Base-by-base conservation (phyloP, 2,797 vertebrate genomes). In the Chaetophractus vellerosus region DNA sequence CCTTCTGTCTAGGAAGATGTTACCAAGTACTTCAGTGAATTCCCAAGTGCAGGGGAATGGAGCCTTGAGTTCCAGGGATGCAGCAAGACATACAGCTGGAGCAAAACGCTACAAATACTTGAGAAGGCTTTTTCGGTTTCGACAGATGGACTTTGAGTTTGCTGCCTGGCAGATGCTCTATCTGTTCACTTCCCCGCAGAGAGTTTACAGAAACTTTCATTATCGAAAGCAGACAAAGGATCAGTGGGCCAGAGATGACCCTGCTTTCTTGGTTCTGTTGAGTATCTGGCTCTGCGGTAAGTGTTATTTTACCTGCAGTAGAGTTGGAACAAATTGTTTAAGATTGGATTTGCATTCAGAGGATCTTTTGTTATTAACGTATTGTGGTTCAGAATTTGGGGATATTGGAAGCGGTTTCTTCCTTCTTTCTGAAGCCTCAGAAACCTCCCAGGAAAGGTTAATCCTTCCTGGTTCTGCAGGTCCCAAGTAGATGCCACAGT, bases 181-280 rank as follows among this genome's bases (percentile, higher is more conserved):
- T 98, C 98, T 99, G 38, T 99, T 99, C 76, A 99, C 99, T 0
- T 99, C 99, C 0, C 99, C 99, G 0, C 99, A 99, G 98, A 99
- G 98, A 94, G 99, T 99, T n/a, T 99, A 99, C 94, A 99, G 99
- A 93, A 99, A 99, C 98, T 99, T 99, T 80, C 99, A 99, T 97
- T 99, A 99, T 98, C 98, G 99, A 85, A 99, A 99, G 97, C 99
- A 99, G 98, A 99, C 99, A 1, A 99, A 99, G 97, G 99, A 99
- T 98, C 99, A 99, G 92, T 99, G 99, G 99, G 99, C 99, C 1
- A 98, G 99, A 82, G 99, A 99, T 6, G 99, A 99, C 97, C 99
- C 99, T 0, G 99, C 99, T 16, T 99, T 99, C 97, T 98, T 99
- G 48, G 99, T 99, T 1, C 98, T 99, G 31, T 99, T 99, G 97